Evolutionary conservation across 2,888 invertebrate genomes (phyloP).

Genomic region (Cephalotes varians): DNA sequence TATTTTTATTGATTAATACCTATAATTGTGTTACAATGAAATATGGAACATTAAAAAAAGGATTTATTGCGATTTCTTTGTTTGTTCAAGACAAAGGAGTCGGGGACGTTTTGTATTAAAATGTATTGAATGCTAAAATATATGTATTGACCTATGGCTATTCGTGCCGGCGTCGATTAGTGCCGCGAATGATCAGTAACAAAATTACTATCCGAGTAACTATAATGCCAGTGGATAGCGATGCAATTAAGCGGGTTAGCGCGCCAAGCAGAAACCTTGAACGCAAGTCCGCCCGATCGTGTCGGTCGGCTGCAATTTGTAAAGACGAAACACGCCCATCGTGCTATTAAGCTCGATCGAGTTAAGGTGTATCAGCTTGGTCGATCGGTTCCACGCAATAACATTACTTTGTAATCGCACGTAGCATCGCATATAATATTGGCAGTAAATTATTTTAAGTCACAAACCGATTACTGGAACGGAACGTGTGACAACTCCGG

Average conservation of each 20-base stretch:
- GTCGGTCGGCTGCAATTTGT: constrained; percentile 32
- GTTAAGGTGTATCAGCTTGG: constrained; percentile 23
- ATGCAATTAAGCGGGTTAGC: constrained; percentile 46
- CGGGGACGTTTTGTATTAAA: background rate
- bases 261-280: background rate
- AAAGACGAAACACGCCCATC: constrained; percentile 29
- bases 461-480: constrained; percentile 37
- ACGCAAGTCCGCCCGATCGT: background rate
- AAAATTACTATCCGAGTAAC: constrained; percentile 22
- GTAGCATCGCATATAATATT: constrained; percentile 24
- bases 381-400: constrained; percentile 16
- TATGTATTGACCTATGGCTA: background rate
- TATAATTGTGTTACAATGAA: too few species aligned
- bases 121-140: constrained; percentile 8
- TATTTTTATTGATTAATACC: too few species aligned
- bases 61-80: background rate
- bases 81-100: background rate
- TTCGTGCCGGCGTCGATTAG: background rate
- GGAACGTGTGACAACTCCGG: constrained; percentile 18
- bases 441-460: constrained; percentile 28
- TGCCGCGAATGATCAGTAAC: background rate
- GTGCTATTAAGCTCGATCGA: constrained; percentile 38
- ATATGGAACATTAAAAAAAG: background rate
- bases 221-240: constrained; percentile 15
- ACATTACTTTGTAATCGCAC: constrained; percentile 7